Evolutionary conservation across 37 sponge, comb jelly and placozoan genomes (phyloP).

Genomic region (Hormiphora californensis): DNA sequence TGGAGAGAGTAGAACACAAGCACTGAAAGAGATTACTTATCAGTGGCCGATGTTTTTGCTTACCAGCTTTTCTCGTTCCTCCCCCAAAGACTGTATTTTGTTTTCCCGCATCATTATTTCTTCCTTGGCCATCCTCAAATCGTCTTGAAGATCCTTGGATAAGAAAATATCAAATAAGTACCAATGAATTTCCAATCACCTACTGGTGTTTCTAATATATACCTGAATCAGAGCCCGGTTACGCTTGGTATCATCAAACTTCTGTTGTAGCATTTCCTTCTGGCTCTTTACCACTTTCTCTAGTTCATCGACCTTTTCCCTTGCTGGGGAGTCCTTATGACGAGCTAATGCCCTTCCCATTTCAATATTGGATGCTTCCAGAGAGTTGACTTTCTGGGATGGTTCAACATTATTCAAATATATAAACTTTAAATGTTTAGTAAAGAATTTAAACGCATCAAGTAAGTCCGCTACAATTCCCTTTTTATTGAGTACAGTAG

Average conservation of each 20-base stretch:
- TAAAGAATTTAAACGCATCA: too few relatives aligned
- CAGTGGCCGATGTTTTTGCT: too few relatives aligned
- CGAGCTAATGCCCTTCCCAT: too few relatives aligned
- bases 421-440: too few relatives aligned
- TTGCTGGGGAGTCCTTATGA: too few relatives aligned
- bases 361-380: too few relatives aligned
- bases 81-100: neutral
- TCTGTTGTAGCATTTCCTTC: neutral
- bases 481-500: too few relatives aligned
- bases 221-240: neutral
- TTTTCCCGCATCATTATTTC: neutral
- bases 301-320: neutral
- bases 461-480: too few relatives aligned
- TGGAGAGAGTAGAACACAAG: too few relatives aligned
- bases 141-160: neutral
- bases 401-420: too few relatives aligned
- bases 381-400: too few relatives aligned
- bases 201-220: neutral
- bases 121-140: neutral
- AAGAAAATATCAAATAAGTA: neutral
- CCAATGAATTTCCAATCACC: neutral
- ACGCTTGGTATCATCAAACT: neutral
- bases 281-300: slow-evolving; percentile 27
- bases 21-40: too few relatives aligned
- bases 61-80: neutral